Conservation (phyloP, 2,113 vertebrate species). For the Xiphophorus hellerii region DNA sequence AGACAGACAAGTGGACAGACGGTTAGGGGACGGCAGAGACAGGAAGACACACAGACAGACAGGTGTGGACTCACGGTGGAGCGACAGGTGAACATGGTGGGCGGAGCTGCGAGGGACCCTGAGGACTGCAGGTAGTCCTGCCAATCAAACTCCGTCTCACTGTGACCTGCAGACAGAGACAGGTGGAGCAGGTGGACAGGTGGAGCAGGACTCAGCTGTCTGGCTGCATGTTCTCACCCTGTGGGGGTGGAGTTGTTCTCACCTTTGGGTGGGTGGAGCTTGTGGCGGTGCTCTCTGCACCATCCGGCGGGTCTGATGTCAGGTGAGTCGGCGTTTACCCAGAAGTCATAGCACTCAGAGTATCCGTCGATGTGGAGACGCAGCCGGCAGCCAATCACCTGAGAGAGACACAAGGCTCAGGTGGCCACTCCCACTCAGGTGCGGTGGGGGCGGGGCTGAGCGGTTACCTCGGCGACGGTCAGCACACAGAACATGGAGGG, state of each 20-base stretch:
- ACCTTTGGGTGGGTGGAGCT: constrained; percentile 83
- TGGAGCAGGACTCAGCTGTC: not conserved
- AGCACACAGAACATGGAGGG: constrained; percentile 82
- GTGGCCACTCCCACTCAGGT: not conserved
- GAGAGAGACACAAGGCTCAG: constrained; percentile 4
- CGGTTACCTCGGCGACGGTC: constrained; percentile 78
- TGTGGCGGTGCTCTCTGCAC: constrained; percentile 74
- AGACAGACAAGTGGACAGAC: not conserved
- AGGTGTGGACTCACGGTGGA: not conserved
- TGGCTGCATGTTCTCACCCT: no score
- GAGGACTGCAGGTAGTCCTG: constrained; percentile 70
- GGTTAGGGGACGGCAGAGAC: not conserved
- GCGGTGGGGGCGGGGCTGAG: not conserved
- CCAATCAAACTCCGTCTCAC: constrained; percentile 77
- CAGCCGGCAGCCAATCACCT: constrained; percentile 80
- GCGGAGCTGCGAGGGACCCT: constrained; percentile 67
- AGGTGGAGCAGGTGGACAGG: not conserved
- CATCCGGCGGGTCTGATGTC: constrained; percentile 75
- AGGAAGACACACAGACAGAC: not conserved
- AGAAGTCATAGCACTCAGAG: constrained; percentile 84
- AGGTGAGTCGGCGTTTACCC: constrained; percentile 79
- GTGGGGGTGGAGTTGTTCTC: not conserved
- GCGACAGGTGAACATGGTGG: constrained; percentile 66
- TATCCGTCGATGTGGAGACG: constrained; percentile 81
- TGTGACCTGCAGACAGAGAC: constrained; percentile 65